Conservation (phyloP, 2,113 vertebrate species). For the Rhinoptilus africanus region DNA sequence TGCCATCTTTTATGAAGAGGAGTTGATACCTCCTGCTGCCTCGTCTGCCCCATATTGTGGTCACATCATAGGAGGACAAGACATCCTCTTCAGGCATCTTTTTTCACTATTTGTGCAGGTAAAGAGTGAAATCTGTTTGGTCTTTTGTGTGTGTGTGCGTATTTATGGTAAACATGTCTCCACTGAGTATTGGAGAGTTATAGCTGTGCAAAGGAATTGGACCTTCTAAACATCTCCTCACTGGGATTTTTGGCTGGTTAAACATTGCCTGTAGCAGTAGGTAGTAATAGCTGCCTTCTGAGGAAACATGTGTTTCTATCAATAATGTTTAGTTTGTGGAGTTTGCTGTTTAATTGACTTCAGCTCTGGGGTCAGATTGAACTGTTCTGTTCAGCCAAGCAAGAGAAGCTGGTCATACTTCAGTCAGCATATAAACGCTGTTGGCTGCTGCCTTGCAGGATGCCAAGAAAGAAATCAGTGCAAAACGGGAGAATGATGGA, state of each 20-base stretch:
- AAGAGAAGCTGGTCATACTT: not conserved
- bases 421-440: not conserved
- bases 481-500: not conserved
- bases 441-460: not conserved
- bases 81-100: not conserved
- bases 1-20: not conserved
- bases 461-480: not conserved
- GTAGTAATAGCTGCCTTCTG: not conserved
- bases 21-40: not conserved
- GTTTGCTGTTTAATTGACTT: not conserved
- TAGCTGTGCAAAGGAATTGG: not conserved
- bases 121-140: not conserved
- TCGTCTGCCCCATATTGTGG: not conserved
- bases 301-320: not conserved
- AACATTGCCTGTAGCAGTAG: not conserved
- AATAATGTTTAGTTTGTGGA: not conserved
- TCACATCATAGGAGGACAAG: not conserved
- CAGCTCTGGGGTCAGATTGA: not conserved
- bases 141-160: not conserved
- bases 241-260: not conserved
- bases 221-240: not conserved
- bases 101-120: not conserved
- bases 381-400: not conserved
- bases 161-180: not conserved
- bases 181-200: not conserved